These are phyloP conservation scores for Electrophaes corylata DNA, from an alignment of 2,888 invertebrate species.

Conservation along the genomic window DNA sequence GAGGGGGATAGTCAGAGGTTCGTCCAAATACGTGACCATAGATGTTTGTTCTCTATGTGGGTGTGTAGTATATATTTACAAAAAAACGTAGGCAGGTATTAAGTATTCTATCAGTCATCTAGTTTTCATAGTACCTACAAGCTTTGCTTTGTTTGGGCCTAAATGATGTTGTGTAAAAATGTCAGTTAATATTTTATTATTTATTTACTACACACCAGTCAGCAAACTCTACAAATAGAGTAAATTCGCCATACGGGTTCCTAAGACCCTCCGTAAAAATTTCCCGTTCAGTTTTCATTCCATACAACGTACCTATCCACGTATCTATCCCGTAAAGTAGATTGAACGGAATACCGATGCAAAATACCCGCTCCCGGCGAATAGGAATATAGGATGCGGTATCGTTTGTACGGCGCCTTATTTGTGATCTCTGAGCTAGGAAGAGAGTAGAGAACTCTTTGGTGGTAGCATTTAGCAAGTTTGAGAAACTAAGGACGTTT, in stretches of 20 bases:
- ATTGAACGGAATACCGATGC: slow-evolving; percentile 29
- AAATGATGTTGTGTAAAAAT: too few species aligned
- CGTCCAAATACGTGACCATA: too few species aligned
- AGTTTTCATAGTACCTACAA: too few species aligned
- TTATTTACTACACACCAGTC: background rate
- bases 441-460: background rate
- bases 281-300: slow-evolving; percentile 19
- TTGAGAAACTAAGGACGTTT: background rate
- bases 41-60: too few species aligned
- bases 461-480: too few species aligned
- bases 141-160: too few species aligned
- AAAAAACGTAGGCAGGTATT: too few species aligned
- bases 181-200: too few species aligned
- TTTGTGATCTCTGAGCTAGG: background rate
- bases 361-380: slow-evolving; percentile 11
- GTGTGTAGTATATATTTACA: too few species aligned
- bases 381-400: slow-evolving; percentile 23
- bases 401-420: slow-evolving; percentile 3
- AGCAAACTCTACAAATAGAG: too few species aligned
- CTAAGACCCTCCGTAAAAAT: slow-evolving; percentile 6
- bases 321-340: slow-evolving; percentile 28
- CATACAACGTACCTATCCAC: slow-evolving; percentile 20
- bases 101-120: too few species aligned
- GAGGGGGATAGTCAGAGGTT: too few species aligned
- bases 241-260: background rate